Evolutionary conservation across 2,113 vertebrate genomes (phyloP), one percentile per base, ranked within the genome.

Genomic region (Hemibagrus wyckioides): DNA sequence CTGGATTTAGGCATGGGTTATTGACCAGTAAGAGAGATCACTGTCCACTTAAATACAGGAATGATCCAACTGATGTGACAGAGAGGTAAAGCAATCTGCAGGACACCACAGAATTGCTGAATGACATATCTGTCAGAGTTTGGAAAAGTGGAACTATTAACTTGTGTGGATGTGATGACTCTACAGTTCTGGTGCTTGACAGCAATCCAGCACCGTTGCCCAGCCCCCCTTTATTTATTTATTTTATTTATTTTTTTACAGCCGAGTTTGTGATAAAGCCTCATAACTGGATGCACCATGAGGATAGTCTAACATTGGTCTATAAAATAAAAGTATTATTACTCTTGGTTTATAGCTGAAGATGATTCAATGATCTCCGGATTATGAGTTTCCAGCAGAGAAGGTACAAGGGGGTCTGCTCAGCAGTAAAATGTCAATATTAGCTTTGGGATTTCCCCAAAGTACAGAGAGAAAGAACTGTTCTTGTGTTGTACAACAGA

Each of bases 301-400:
- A 85, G 82, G 87, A 89, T 85, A 87, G 88, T 86, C 79, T 83
- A 88, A 88, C 90, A 89, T 56, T 48, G 87, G 59, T 86, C 89
- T 87, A 89, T 91, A 91, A 90, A 91, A 91, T 91, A 80, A 90
- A 85, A 91, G 80, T 85, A 87, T 87, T 91, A 91, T 90, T 91
- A 88, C 84, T 89, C 50, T 76, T 87, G 65, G 85, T 89, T 91
- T 91, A 91, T 89, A 82, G 59, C 89, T 36, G 85, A 76, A 89
- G 82, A 89, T 90, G 89, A 91, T 91, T 90, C 85, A 90, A 82
- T 91, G 83, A 91, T 89, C 83, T 79, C 36, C 52, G 28, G 86
- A 88, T 91, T 85, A 88, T 89, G 88, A 87, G 85, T 89, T 89
- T 86, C 73, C 83, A 83, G 88, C 30, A 21, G 85, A 59, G 84